A percentile compares a stretch with the other conserved stretches of the same genome.
These are phyloP conservation scores for Pristiophorus japonicus DNA, from an alignment of 2,113 vertebrate genomes.

Conservation along the genomic window DNA sequence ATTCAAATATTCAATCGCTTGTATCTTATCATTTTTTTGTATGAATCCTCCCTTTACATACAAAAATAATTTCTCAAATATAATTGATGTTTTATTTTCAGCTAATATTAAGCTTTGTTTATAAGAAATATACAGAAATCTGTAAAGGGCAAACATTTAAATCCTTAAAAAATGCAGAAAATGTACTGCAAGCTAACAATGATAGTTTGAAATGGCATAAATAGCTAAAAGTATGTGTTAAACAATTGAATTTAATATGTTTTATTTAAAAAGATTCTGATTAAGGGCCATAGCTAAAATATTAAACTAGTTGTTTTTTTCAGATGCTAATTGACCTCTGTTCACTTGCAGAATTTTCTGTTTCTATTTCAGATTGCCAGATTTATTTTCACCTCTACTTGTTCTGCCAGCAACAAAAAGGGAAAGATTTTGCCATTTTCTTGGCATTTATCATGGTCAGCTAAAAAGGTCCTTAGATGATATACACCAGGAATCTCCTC, in stretches of 20 bases:
- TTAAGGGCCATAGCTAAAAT: neutral
- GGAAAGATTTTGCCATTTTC: neutral
- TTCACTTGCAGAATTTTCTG: neutral
- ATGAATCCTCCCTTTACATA: neutral
- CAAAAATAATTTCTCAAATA: neutral
- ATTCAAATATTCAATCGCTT: conserved; percentile 25
- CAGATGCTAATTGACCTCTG: neutral
- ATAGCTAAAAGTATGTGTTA: neutral
- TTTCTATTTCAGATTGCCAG: neutral
- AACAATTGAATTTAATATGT: neutral
- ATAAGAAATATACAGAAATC: conserved; percentile 8
- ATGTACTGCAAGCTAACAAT: neutral
- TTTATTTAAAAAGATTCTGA: neutral
- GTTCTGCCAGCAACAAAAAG: neutral
- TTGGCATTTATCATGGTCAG: neutral
- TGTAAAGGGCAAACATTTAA: neutral
- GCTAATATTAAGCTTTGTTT: neutral
- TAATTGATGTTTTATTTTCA: conserved; percentile 4
- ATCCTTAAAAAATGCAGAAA: neutral
- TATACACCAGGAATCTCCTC: neutral
- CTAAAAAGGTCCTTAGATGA: neutral
- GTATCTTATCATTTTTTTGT: conserved; percentile 21
- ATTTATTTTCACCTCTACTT: neutral
- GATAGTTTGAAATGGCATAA: neutral
- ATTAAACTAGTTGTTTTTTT: neutral